phyloP scores from a whole-genome alignment of 1,140 invertebrate species.

The Acromyrmex heyeri region DNA sequence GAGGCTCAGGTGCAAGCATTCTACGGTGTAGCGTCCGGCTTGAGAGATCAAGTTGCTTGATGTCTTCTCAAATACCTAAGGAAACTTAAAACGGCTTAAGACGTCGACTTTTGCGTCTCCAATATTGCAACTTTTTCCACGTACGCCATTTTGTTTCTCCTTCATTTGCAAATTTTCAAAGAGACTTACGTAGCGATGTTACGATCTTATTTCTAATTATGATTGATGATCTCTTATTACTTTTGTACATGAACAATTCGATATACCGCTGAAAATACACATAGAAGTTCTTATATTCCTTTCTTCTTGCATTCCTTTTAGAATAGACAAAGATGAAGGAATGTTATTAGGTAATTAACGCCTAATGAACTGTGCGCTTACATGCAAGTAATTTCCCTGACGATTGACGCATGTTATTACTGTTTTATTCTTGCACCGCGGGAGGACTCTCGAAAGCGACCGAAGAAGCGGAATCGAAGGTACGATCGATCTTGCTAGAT shows the following conservation, averaged over 20 bases:
- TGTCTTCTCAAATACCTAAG: slow-evolving; percentile 84
- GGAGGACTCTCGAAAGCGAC: slow-evolving; percentile 45
- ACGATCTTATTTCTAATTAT: not conserved
- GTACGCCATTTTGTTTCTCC: slow-evolving; percentile 5
- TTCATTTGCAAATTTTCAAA: slow-evolving; percentile 27
- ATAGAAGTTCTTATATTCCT: not conserved
- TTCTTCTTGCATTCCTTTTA: not conserved
- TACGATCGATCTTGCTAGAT: slow-evolving; percentile 67
- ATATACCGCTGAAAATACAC: not conserved
- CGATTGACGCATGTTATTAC: slow-evolving; percentile 53
- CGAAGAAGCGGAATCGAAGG: slow-evolving; percentile 56
- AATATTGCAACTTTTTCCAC: not conserved
- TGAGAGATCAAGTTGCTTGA: slow-evolving; percentile 84
- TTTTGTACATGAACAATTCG: not conserved
- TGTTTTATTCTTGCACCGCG: slow-evolving; percentile 58
- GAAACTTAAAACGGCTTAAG: slow-evolving; percentile 85
- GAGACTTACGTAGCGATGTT: not conserved
- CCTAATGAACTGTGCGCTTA: slow-evolving; percentile 34
- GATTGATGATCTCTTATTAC: not conserved
- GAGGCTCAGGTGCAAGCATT: slow-evolving; percentile 85
- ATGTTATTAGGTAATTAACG: slow-evolving; percentile 44
- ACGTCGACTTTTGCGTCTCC: slow-evolving; percentile 81
- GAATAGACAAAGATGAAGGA: not conserved
- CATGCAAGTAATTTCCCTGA: slow-evolving; percentile 64
- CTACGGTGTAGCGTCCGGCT: slow-evolving; percentile 83